These are phyloP conservation scores for Chouioia cunea DNA, from an alignment of 2,888 invertebrate genomes.

Conservation along the genomic window DNA sequence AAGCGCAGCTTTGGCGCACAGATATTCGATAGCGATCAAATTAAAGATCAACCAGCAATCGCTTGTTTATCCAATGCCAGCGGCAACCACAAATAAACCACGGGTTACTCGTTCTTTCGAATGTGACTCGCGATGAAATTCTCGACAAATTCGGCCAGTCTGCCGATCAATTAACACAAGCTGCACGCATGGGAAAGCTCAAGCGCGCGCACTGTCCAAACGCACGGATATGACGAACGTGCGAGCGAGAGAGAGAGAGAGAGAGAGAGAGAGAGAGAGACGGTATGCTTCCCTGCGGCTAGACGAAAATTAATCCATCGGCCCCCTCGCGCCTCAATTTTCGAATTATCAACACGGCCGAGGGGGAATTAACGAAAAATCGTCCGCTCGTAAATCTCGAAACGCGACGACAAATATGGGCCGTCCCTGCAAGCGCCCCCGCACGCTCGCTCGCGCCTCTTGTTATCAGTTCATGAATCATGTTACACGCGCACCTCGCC, in stretches of 20 bases:
- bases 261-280: not conserved
- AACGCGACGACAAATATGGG: conserved; percentile 36
- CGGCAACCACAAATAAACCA: no score
- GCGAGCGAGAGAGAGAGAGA: not conserved
- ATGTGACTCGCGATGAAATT: not conserved
- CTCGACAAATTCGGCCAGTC: not conserved
- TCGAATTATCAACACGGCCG: no score
- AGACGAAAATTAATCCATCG: no score
- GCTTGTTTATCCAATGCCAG: not conserved
- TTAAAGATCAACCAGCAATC: no score
- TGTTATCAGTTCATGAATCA: conserved; percentile 44
- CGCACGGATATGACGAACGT: no score
- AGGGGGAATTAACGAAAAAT: no score
- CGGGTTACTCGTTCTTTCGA: not conserved
- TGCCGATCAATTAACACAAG: conserved; percentile 15
- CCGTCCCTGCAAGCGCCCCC: no score
- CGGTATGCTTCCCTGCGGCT: no score
- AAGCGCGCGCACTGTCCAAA: not conserved
- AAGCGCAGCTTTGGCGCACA: no score
- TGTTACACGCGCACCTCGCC: not conserved
- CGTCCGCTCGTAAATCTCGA: not conserved
- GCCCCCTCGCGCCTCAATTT: no score
- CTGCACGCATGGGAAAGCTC: conserved; percentile 1
- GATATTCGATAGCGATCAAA: no score
- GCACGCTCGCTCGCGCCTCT: conserved; percentile 1